Percentiles rank a stretch among this genome's conserved stretches.
phyloP scores from a whole-genome alignment of 2,888 invertebrate species.

The Nipponacmea schrenckii region DNA sequence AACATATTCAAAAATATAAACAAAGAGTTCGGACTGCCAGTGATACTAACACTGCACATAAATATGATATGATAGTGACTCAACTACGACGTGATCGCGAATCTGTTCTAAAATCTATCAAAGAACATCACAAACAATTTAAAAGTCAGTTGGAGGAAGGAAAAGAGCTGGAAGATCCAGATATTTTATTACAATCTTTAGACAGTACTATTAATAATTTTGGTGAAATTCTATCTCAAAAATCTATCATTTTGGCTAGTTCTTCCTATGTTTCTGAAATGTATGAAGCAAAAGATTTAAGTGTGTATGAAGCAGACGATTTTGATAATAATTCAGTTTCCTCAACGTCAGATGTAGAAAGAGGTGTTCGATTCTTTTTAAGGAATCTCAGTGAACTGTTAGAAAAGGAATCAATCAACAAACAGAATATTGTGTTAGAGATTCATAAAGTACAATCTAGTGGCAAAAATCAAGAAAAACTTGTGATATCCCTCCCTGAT shows the following conservation, averaged over 20 bases:
- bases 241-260: constrained; percentile 29
- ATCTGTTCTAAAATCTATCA: constrained; percentile 26
- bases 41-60: constrained; percentile 33
- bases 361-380: constrained; percentile 31
- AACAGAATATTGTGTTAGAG: constrained; percentile 28
- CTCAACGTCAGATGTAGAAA: constrained; percentile 22
- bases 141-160: constrained; percentile 21
- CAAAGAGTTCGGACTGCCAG: constrained; percentile 33
- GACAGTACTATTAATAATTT: constrained; percentile 40
- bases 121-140: constrained; percentile 28
- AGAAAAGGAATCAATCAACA: constrained; percentile 16
- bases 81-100: constrained; percentile 30
- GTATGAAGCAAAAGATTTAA: constrained; percentile 13
- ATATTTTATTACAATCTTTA: constrained; percentile 36
- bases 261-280: constrained; percentile 30
- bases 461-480: background rate
- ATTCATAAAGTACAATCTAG: constrained; percentile 4
- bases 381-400: constrained; percentile 30
- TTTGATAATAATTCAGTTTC: constrained; percentile 11
- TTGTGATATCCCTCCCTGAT: constrained; percentile 40
- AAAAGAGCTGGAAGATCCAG: constrained; percentile 24
- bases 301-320: constrained; percentile 25
- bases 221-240: constrained; percentile 35
- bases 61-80: constrained; percentile 36
- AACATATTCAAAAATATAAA: constrained; percentile 37